Conservation (phyloP, 1,140 invertebrate genomes). For the Spodoptera litura region DNA sequence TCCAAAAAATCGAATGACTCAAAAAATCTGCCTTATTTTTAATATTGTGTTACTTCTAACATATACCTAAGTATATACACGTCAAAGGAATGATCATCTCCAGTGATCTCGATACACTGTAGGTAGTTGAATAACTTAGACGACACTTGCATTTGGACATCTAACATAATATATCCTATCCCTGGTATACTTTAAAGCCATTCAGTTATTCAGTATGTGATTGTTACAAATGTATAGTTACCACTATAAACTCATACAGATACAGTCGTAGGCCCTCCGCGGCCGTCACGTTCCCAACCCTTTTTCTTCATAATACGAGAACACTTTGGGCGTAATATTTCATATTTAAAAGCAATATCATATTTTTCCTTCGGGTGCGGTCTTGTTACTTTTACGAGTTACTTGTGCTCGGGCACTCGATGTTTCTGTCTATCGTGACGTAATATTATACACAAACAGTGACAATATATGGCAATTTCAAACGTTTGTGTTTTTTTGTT, state of each 20-base stretch:
- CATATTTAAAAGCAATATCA: constrained; percentile 81
- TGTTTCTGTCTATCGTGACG: neutral
- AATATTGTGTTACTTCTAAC: too few species aligned
- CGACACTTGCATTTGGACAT: too few species aligned
- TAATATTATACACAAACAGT: too few species aligned
- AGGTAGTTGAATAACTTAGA: too few species aligned
- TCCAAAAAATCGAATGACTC: too few species aligned
- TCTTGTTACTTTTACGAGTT: constrained; percentile 46
- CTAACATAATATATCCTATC: too few species aligned
- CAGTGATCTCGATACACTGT: too few species aligned
- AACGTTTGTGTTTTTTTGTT: too few species aligned
- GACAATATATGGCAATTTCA: too few species aligned
- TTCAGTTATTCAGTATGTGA: neutral
- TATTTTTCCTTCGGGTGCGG: constrained; percentile 66
- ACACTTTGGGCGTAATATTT: constrained; percentile 76
- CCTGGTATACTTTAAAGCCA: neutral
- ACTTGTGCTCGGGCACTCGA: neutral
- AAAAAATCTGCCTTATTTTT: too few species aligned
- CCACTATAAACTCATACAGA: constrained; percentile 68
- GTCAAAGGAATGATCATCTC: too few species aligned
- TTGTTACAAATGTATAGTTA: constrained; percentile 67
- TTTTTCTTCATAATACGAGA: constrained; percentile 77
- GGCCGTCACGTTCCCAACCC: constrained; percentile 72
- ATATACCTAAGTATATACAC: too few species aligned
- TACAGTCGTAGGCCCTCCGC: constrained; percentile 35